A percentile compares a stretch with the other conserved stretches of the same genome.
phyloP scores from a whole-genome alignment of 2,113 vertebrate species.

The Ptychochromis oligacanthus region DNA sequence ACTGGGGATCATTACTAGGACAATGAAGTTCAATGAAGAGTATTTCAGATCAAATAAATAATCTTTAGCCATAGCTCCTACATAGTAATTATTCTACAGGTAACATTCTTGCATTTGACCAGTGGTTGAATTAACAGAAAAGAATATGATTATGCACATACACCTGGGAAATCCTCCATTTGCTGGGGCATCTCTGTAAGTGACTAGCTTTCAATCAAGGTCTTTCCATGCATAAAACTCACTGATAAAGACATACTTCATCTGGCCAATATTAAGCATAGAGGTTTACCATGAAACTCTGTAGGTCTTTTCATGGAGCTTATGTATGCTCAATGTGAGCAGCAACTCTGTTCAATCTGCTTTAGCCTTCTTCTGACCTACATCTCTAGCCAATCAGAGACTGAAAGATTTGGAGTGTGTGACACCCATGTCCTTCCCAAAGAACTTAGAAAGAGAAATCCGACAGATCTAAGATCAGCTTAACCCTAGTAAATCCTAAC shows the following conservation, averaged over 20 bases:
- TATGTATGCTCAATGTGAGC: conserved; percentile 1
- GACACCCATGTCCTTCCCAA: conserved; percentile 38
- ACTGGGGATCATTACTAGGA: not conserved
- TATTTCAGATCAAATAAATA: not conserved
- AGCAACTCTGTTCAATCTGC: conserved; percentile 33
- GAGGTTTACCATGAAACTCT: not conserved
- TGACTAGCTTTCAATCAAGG: not conserved
- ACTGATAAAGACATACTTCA: not conserved
- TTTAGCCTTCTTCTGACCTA: conserved; percentile 65
- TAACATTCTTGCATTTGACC: too few relatives aligned
- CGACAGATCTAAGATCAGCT: conserved; percentile 37
- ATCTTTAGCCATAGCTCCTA: not conserved
- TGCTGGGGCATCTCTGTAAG: not conserved
- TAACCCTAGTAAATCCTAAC: conserved; percentile 45
- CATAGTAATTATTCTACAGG: too few relatives aligned
- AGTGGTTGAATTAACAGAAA: not conserved
- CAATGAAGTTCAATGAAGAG: not conserved
- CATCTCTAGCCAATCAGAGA: conserved; percentile 56
- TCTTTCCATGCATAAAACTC: not conserved
- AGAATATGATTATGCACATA: not conserved
- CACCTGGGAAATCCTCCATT: not conserved
- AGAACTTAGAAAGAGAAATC: conserved; percentile 57
- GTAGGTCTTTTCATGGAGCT: conserved; percentile 12
- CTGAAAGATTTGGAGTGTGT: conserved; percentile 33
- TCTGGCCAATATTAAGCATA: not conserved